Conservation (phyloP, 2,888 invertebrate species). For the Drosophila anomalipes region DNA sequence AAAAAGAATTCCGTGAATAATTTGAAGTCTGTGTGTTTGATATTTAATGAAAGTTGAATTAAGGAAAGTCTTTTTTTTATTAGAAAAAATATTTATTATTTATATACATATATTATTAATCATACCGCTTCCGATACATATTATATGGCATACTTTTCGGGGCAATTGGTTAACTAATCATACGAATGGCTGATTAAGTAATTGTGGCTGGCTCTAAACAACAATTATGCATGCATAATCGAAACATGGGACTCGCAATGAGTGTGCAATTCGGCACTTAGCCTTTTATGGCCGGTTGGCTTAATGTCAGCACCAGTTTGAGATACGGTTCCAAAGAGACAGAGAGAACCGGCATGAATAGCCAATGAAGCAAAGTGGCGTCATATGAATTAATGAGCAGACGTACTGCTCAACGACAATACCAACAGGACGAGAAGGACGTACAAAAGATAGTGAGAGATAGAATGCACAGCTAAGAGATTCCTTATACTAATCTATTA, state of each 20-base stretch:
- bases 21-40: not conserved
- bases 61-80: not conserved
- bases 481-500: not conserved
- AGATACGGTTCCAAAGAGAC: conserved; percentile 12
- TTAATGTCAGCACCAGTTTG: conserved; percentile 4
- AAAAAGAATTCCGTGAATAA: not conserved
- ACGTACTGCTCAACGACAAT: conserved; percentile 37
- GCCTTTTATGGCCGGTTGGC: conserved; percentile 44
- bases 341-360: conserved; percentile 53
- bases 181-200: conserved; percentile 26
- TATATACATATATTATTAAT: not conserved
- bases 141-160: conserved; percentile 10
- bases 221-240: conserved; percentile 75
- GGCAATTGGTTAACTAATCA: conserved; percentile 15
- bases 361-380: conserved; percentile 71
- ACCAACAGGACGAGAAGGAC: conserved; percentile 12
- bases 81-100: not conserved
- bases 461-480: not conserved
- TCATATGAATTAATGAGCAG: conserved; percentile 76
- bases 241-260: conserved; percentile 39
- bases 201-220: conserved; percentile 44
- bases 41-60: not conserved
- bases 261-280: conserved; percentile 72
- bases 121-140: not conserved
- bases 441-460: not conserved